phyloP scores from a whole-genome alignment of 2,888 invertebrate genomes.

The Andrena bicolor region DNA sequence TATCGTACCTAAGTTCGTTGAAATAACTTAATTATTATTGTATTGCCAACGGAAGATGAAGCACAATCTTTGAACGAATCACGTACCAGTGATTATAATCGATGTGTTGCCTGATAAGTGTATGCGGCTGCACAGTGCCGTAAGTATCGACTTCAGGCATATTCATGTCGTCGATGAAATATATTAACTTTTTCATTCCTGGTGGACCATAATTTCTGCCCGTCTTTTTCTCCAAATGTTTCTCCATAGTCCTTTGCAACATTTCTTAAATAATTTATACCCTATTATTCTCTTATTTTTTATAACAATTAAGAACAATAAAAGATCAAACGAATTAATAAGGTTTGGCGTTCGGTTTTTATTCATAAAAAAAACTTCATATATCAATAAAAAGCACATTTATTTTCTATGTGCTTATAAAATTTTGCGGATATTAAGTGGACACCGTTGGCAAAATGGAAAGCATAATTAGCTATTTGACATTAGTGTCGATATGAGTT shows the following conservation, averaged over 20 bases:
- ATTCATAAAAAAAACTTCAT: not conserved
- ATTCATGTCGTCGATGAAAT: constrained; percentile 98
- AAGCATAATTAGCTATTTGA: too few species aligned
- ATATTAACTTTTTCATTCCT: constrained; percentile 96
- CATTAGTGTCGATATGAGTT: too few species aligned
- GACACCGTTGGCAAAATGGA: too few species aligned
- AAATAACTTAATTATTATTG: constrained; percentile 10
- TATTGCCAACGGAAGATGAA: not conserved
- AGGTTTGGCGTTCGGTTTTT: not conserved
- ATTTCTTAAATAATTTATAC: constrained; percentile 87
- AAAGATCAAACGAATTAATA: not conserved
- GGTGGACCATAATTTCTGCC: constrained; percentile 97
- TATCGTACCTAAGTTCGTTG: constrained; percentile 90
- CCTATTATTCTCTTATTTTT: constrained; percentile 11
- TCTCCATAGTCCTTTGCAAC: constrained; percentile 95
- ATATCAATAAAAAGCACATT: too few species aligned
- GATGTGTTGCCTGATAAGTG: constrained; percentile 95
- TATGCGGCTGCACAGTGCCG: constrained; percentile 98
- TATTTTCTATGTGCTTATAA: too few species aligned
- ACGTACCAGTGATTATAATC: constrained; percentile 96
- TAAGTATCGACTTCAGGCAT: constrained; percentile 98
- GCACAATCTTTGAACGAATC: not conserved
- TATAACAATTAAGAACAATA: not conserved
- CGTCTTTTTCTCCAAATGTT: constrained; percentile 97
- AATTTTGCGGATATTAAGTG: too few species aligned